Conservation (phyloP, 2,113 vertebrate species). For the Oceanodroma tethys region DNA sequence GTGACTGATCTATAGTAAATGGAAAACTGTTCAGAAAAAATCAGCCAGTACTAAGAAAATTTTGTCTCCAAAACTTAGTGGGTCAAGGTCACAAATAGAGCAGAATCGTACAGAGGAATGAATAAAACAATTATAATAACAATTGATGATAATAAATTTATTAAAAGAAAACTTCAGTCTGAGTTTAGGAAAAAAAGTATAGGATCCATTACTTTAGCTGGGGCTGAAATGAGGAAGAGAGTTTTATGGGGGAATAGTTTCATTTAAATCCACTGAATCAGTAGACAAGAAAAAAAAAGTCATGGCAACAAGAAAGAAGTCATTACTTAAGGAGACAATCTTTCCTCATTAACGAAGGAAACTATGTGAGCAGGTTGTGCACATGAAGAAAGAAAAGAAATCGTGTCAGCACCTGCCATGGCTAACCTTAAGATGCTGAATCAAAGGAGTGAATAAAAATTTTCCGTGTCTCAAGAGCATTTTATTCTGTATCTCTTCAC, state of each 20-base stretch:
- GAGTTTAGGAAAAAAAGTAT: neutral
- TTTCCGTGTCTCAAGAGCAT: neutral
- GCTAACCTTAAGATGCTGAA: neutral
- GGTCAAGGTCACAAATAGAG: neutral
- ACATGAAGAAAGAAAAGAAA: neutral
- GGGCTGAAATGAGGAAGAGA: neutral
- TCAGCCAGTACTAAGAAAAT: neutral
- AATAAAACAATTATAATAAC: neutral
- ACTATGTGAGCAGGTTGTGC: neutral
- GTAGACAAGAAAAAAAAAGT: neutral
- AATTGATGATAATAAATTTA: neutral
- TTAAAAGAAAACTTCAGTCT: neutral
- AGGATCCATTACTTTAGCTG: neutral
- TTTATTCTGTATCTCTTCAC: neutral
- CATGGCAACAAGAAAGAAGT: neutral
- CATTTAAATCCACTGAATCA: neutral
- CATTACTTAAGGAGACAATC: neutral
- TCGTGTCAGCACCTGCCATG: neutral
- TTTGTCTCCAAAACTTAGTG: neutral
- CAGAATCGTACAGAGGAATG: neutral
- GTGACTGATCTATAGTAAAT: neutral
- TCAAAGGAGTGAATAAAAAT: neutral
- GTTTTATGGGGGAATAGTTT: neutral
- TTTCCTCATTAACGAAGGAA: neutral
- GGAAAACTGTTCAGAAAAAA: neutral